These are phyloP conservation scores for Arenaria interpres DNA, from an alignment of 2,113 vertebrate species.

Conservation along the genomic window DNA sequence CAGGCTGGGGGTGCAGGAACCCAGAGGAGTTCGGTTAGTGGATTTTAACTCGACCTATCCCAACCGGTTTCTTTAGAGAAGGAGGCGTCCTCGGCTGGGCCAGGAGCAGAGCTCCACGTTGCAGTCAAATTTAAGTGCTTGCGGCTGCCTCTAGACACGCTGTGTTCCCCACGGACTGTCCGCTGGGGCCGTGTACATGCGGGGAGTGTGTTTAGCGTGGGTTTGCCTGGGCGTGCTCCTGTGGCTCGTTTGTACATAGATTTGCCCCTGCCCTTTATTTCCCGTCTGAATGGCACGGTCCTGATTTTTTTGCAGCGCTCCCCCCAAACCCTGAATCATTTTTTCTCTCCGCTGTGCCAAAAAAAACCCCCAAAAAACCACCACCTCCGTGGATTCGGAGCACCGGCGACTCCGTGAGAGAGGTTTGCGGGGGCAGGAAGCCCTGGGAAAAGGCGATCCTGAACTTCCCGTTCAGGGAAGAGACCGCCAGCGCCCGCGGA, in stretches of 20 bases:
- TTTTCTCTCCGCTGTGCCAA: background rate
- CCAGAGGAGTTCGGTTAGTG: background rate
- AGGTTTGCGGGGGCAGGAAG: slow-evolving; percentile 9
- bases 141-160: background rate
- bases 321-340: background rate
- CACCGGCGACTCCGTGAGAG: background rate
- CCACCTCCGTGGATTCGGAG: background rate
- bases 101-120: background rate
- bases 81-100: background rate
- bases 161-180: background rate
- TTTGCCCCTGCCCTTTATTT: background rate
- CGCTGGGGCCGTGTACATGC: background rate
- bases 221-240: background rate
- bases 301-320: background rate
- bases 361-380: background rate
- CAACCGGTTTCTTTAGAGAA: background rate
- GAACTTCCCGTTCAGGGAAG: slow-evolving; percentile 44
- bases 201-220: background rate
- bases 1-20: background rate
- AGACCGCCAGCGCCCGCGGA: background rate
- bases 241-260: background rate
- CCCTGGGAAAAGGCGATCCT: slow-evolving; percentile 21
- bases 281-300: background rate
- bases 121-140: slow-evolving; percentile 5
- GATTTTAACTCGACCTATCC: background rate